Evolutionary conservation across 2,888 invertebrate species (phyloP), one percentile per base, ranked within the genome.

Genomic region (Orchesella flavescens): DNA sequence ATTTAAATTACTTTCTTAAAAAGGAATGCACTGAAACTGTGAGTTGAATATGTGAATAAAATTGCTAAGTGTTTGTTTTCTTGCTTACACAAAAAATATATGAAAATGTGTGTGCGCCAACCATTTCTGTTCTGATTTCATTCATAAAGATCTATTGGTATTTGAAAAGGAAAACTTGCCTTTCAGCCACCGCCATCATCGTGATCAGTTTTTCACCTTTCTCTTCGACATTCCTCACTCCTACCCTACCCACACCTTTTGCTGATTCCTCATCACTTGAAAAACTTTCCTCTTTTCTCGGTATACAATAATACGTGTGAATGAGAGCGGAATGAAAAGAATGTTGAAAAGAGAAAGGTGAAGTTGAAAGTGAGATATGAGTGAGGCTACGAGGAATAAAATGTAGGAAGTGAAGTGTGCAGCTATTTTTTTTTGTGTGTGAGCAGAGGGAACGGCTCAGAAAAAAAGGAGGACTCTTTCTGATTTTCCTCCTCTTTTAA

Each of bases 81-180:
- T 46, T 43, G 15, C 19, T 49, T 68, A 13, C 49, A 15, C n/a
- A 12, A 1, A 53, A 17, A n/a, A 53, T 53, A 53, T n/a, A 17
- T 17, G n/a, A 10, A 57, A n/a, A 21, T 57, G 57, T 57, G 57
- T 57, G 19, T 17, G 57, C 21, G 5, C 10, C 19, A n/a, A 13
- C 55, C 15, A 55, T 55, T 55, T 55, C 17, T 55, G n/a, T n/a
- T 55, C 55, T 55, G 15, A n/a, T 55, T 55, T 55, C 55, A 15
- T 55, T 55, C 17, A 12, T 53, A 71, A 71, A 43, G 63, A 55
- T 1, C 61, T 49, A 46, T 23, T 74, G 63, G 74, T 49, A 55
- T 15, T 15, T 15, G 44, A 73, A 59, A 59, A 59, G 74, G 63
- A 55, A 55, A 63, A 24, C 61, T 59, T 63, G 12, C 63, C 21